Percentiles rank a stretch among this genome's conserved stretches.
Evolutionary conservation across 2,888 invertebrate genomes (phyloP).

Genomic region (Euzetes globulus): DNA sequence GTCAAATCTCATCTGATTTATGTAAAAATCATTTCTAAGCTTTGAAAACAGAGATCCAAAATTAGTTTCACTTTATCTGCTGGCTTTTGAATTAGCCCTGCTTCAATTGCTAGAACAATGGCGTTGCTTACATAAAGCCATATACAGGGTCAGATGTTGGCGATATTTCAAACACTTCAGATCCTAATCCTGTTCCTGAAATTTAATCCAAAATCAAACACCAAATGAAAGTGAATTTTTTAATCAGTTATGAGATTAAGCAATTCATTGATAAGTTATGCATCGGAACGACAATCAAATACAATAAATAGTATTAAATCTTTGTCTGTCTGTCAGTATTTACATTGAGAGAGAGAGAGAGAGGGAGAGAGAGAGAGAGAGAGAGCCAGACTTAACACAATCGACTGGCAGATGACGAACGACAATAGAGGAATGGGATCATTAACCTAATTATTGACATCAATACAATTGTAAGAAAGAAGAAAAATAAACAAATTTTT

Average conservation of each 20-base stretch:
- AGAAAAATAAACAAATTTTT: constrained; percentile 24
- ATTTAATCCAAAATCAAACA: neutral
- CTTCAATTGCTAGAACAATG: too few species aligned
- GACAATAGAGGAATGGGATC: constrained; percentile 22
- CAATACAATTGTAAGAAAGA: neutral
- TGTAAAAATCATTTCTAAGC: too few species aligned
- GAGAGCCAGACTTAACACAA: constrained; percentile 12
- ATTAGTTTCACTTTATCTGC: too few species aligned
- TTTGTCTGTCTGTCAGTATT: neutral
- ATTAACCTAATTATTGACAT: constrained; percentile 28
- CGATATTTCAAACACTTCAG: too few species aligned
- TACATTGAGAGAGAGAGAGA: neutral
- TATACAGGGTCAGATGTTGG: too few species aligned
- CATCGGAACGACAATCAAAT: neutral
- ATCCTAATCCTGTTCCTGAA: neutral
- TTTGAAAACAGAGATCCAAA: too few species aligned
- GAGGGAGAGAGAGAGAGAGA: too few species aligned
- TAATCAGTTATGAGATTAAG: neutral
- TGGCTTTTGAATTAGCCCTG: too few species aligned
- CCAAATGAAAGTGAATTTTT: neutral
- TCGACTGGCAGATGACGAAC: constrained; percentile 5
- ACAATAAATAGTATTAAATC: neutral
- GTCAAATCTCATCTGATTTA: too few species aligned
- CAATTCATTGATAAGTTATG: constrained; percentile 11
- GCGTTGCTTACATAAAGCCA: too few species aligned